Base-by-base conservation (phyloP, 2,113 vertebrate species). In the Pseudorectes ferrugineus region DNA sequence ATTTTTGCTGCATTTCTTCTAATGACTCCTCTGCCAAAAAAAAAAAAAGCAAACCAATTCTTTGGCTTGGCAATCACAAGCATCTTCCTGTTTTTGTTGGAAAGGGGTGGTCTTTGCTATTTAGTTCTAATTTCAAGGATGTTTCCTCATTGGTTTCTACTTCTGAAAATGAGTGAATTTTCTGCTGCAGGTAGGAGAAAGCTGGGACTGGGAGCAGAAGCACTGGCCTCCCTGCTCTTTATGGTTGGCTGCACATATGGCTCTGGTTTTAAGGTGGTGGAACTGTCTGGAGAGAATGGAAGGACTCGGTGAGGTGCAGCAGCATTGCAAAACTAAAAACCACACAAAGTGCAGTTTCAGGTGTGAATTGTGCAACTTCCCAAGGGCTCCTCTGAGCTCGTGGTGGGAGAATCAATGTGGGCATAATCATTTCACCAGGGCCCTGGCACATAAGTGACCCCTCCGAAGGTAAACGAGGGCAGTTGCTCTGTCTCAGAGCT, bases 391-490 rank as follows among this genome's bases (percentile, higher is more conserved):
- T 33, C 62, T 33, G 65, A 89, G 68, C 61, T 61, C 9, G 9
- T 26, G 31, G 15, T 46, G 36, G 46, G 58, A 49, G 22, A 61
- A 11, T 67, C 18, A 0, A 5, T 1, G 22, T 12, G 85, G n/a
- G 15, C 12, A 10, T 9, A 2, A 11, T 45, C 9, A 1, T 51
- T 68, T 74, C 28, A 3, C 49, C 3, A 0, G 36, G 0, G 0
- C 23, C 14, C 21, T 25, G 35, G 38, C 26, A 14, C 0, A 0
- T 11, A 4, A 62, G 9, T 4, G 4, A 17, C 42, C 18, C 7
- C 12, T 26, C 6, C 0, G 26, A 45, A 48, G 13, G 26, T 7
- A 7, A 61, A 23, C 0, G 3, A n/a, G 55, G 4, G 2, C 40
- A 23, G 21, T 33, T 62, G 12, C 9, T 35, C 46, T 58, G 42